Evolutionary conservation across 2,888 invertebrate genomes (phyloP).

Genomic region (Ephialtes manifestator): DNA sequence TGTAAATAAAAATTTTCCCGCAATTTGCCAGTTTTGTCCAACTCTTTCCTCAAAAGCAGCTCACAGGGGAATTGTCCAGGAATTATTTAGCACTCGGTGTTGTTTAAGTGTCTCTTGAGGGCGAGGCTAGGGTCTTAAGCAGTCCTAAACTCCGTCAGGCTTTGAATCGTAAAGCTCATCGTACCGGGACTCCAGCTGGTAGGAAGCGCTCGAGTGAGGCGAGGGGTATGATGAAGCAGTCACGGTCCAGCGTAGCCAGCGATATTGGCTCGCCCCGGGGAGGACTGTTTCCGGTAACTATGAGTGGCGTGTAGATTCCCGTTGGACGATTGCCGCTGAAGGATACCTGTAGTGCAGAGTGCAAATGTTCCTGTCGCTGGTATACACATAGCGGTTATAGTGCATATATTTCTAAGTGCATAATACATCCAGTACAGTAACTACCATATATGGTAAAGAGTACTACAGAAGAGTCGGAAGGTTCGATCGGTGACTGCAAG

Average conservation of each 20-base stretch:
- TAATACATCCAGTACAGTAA: background rate
- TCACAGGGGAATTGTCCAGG: background rate
- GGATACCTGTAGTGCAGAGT: constrained; percentile 81
- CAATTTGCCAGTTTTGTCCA: background rate
- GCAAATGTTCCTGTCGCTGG: constrained; percentile 62
- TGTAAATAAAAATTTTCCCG: background rate
- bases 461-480: background rate
- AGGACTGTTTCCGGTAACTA: constrained; percentile 84
- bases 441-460: background rate
- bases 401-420: constrained; percentile 3
- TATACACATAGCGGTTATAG: constrained; percentile 26
- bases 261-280: constrained; percentile 91
- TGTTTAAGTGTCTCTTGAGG: constrained; percentile 17
- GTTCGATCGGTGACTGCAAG: background rate
- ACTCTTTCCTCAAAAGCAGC: background rate
- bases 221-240: constrained; percentile 97
- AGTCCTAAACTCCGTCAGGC: constrained; percentile 34
- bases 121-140: background rate
- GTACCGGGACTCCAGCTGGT: constrained; percentile 95
- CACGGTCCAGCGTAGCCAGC: constrained; percentile 93
- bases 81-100: background rate
- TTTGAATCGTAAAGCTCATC: constrained; percentile 72
- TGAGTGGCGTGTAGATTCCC: constrained; percentile 83
- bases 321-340: constrained; percentile 83
- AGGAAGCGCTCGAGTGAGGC: constrained; percentile 95